These are phyloP conservation scores for Aythya baeri DNA, from an alignment of 2,113 vertebrate species.

Conservation along the genomic window DNA sequence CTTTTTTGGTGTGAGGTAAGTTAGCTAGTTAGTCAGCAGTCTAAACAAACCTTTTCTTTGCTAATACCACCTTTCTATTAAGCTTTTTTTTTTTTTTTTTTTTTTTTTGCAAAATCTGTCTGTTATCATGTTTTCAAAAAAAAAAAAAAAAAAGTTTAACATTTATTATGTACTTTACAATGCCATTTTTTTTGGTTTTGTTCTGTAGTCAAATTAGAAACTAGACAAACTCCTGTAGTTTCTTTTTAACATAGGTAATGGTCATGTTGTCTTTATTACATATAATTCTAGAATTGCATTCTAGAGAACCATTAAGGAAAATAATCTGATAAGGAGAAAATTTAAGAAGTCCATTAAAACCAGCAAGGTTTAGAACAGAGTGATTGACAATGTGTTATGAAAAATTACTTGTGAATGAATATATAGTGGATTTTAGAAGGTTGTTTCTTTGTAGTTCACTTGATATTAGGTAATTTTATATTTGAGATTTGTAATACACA, in stretches of 20 bases:
- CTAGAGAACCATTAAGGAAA: background rate
- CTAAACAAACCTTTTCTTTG: background rate
- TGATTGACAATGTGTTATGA: background rate
- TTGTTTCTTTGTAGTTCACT: background rate
- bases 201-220: background rate
- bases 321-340: background rate
- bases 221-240: background rate
- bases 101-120: background rate
- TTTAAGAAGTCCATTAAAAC: background rate
- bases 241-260: background rate
- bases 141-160: background rate
- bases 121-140: background rate
- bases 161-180: background rate
- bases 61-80: background rate
- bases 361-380: background rate
- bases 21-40: background rate
- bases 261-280: background rate
- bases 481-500: conserved; percentile 15
- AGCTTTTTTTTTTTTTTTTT: background rate
- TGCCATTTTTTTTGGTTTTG: background rate
- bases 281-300: background rate
- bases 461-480: background rate
- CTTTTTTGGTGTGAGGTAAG: background rate
- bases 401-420: background rate
- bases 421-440: background rate